Evolutionary conservation across 2,113 vertebrate genomes (phyloP), one percentile per base, ranked within the genome.

Genomic region (Agapornis roseicollis): DNA sequence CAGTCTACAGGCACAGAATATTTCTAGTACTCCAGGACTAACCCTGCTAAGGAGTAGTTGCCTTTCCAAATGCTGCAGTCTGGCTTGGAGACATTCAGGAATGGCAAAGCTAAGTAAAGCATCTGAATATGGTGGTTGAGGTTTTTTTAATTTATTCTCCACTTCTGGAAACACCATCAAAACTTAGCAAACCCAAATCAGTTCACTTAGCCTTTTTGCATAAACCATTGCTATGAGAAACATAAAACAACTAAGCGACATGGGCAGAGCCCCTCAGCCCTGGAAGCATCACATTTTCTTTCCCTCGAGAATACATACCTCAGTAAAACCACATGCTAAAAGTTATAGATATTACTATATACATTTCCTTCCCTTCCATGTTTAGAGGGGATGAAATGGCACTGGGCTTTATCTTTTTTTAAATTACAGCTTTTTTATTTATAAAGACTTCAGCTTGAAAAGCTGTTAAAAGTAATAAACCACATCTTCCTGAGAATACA

Each of bases 391-490:
- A 88, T 81, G 56, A 93, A 94, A 88, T 74, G 37, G 37, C 33
- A 78, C 27, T 42, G 0, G 0, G 49, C 29, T 84, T 93, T 93
- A 88, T 90, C 39, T 79, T 88, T 80, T 83, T 88, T 89, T 7
- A 86, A 97, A 95, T 95, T 96, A 85, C 77, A 95, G 37, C n/a
- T 92, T 46, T 46, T 96, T 95, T 79, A 94, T 85, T 94, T 97
- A 95, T 89, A 89, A 92, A 95, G 81, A 89, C 58, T 96, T 96
- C 89, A 92, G 72, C 84, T 96, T 97, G 94, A 97, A 94, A 96
- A 96, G 93, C 94, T 95, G 89, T 83, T 93, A 86, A 96, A 97
- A 96, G 90, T 79, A 97, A 97, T 94, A 97, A 97, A 93, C 81
- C 41, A 10, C 82, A 89, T 97, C 77, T 91, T 96, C 96, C 86